Evolutionary conservation across 2,113 vertebrate genomes (phyloP).

Genomic region (Sarotherodon lohbergeri): DNA sequence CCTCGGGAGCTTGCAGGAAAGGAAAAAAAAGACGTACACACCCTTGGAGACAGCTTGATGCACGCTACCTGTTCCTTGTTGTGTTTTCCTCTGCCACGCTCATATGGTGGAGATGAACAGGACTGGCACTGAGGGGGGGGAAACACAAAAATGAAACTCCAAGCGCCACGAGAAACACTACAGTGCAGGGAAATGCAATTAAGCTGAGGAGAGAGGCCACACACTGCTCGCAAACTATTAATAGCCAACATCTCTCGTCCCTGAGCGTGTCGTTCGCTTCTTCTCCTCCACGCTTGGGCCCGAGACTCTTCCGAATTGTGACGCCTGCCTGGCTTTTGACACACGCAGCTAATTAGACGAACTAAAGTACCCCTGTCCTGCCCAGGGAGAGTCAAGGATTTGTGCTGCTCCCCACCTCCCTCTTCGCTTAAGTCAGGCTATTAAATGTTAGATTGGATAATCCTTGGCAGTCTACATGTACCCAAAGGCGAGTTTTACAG

Average conservation of each 20-base stretch:
- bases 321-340: background rate
- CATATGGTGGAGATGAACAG: background rate
- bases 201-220: background rate
- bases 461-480: background rate
- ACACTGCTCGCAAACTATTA: slow-evolving; percentile 35
- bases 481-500: background rate
- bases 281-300: background rate
- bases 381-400: background rate
- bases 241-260: slow-evolving; percentile 6
- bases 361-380: background rate
- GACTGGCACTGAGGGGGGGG: background rate
- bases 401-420: background rate
- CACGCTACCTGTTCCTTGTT: background rate
- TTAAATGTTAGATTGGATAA: slow-evolving; percentile 17
- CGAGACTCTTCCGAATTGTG: background rate
- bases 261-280: background rate
- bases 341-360: background rate
- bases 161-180: background rate
- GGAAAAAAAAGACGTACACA: background rate
- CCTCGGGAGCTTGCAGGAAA: slow-evolving; percentile 5
- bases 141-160: background rate
- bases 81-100: background rate
- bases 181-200: slow-evolving; percentile 30
- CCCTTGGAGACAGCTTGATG: background rate
- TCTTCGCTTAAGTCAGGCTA: background rate